These are phyloP conservation scores for Lottia scabra DNA, from an alignment of 2,888 invertebrate species.

Conservation along the genomic window DNA sequence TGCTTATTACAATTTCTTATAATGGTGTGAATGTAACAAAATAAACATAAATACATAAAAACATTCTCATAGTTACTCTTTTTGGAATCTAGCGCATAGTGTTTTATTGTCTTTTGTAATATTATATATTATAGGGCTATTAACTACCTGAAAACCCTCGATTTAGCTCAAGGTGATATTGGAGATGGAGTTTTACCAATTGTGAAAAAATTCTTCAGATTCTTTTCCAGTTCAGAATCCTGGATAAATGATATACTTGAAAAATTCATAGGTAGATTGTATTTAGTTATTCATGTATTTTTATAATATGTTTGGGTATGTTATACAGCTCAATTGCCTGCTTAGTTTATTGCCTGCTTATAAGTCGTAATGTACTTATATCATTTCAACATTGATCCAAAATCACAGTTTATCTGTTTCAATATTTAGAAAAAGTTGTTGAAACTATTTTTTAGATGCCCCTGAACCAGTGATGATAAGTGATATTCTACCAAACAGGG, in stretches of 20 bases:
- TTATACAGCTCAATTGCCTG: too few relatives aligned
- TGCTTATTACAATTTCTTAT: too few relatives aligned
- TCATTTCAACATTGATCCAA: too few relatives aligned
- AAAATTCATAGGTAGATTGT: conserved; percentile 15
- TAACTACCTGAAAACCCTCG: conserved; percentile 24
- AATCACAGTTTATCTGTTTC: too few relatives aligned
- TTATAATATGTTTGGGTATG: background rate
- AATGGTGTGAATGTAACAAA: too few relatives aligned
- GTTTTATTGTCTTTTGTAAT: background rate
- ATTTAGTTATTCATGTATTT: background rate
- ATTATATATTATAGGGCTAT: conserved; percentile 19
- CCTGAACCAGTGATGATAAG: conserved; percentile 31
- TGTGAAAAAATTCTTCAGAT: conserved; percentile 31
- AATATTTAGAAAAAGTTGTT: background rate
- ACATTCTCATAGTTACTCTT: too few relatives aligned
- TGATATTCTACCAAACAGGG: conserved; percentile 42
- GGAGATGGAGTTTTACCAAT: conserved; percentile 20
- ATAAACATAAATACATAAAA: too few relatives aligned
- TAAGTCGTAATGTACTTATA: too few relatives aligned
- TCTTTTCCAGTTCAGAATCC: conserved; percentile 19
- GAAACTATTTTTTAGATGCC: conserved; percentile 29
- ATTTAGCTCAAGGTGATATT: background rate
- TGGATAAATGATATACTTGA: conserved; percentile 21
- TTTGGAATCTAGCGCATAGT: background rate
- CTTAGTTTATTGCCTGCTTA: too few relatives aligned